phyloP scores from a whole-genome alignment of 2,113 vertebrate species.

The Ictalurus furcatus region DNA sequence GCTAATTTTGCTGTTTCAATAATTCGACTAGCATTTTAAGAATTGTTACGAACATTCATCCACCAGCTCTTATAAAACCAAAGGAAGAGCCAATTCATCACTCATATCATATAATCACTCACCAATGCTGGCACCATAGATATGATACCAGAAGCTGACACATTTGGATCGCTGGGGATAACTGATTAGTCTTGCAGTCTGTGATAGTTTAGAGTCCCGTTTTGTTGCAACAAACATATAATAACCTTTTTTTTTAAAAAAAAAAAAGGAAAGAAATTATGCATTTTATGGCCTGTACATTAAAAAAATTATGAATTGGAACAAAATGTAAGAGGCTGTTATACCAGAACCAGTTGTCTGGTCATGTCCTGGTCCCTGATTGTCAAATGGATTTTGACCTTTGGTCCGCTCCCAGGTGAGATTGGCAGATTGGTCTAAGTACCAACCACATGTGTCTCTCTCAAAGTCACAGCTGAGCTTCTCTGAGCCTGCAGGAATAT shows the following conservation, averaged over 20 bases:
- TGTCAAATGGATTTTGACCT: neutral
- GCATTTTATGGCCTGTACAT: neutral
- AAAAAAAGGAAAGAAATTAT: neutral
- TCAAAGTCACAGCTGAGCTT: conserved; percentile 74
- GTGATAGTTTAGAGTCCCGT: neutral
- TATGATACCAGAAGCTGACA: conserved; percentile 74
- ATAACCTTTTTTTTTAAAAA: conserved; percentile 58
- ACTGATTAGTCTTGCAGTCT: conserved; percentile 68
- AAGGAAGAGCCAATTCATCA: neutral
- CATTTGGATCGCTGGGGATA: conserved; percentile 65
- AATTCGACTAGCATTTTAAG: neutral
- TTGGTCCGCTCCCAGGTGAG: conserved; percentile 60
- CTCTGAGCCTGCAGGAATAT: conserved; percentile 64
- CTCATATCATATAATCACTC: conserved; percentile 22
- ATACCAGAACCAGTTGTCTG: conserved; percentile 64
- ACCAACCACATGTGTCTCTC: conserved; percentile 70
- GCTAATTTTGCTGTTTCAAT: neutral
- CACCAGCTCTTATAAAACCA: neutral
- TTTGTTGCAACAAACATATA: conserved; percentile 62
- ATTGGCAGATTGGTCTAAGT: conserved; percentile 61
- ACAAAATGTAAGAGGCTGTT: conserved; percentile 7
- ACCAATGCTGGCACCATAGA: conserved; percentile 74
- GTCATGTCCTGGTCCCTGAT: conserved; percentile 38
- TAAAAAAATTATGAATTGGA: neutral
- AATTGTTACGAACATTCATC: neutral